These are phyloP conservation scores for Drosophila novamexicana DNA, from an alignment of 1,140 invertebrate species.

Conservation along the genomic window DNA sequence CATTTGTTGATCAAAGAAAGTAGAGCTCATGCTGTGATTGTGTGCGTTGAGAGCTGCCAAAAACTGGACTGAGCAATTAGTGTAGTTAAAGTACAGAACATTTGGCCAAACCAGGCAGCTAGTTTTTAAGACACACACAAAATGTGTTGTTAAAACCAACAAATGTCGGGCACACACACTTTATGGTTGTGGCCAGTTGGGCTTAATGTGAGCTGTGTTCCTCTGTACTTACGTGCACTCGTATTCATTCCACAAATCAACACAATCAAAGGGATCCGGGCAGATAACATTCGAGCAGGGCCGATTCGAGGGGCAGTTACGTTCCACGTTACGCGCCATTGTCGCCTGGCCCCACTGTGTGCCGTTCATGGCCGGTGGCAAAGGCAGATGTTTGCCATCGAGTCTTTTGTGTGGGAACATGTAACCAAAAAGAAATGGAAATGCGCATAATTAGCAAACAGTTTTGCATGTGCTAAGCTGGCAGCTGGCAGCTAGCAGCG, in stretches of 20 bases:
- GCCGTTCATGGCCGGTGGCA: constrained; percentile 87
- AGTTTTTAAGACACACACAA: neutral
- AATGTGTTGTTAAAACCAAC: neutral
- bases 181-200: neutral
- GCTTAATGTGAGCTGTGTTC: no score
- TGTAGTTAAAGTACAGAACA: neutral
- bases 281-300: constrained; percentile 87
- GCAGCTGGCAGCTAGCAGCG: neutral
- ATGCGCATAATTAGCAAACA: constrained; percentile 15
- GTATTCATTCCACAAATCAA: constrained; percentile 88
- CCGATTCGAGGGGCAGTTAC: constrained; percentile 87
- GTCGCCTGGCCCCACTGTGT: constrained; percentile 88
- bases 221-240: constrained; percentile 88
- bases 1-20: neutral
- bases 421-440: constrained; percentile 49
- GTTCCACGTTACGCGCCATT: constrained; percentile 84
- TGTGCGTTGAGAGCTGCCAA: neutral
- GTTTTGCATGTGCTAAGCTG: neutral
- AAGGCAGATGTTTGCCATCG: constrained; percentile 88
- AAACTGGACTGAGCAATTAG: neutral
- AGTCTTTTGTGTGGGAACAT: constrained; percentile 86
- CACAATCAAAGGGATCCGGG: constrained; percentile 87
- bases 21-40: neutral
- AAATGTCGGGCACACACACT: neutral
- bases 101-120: neutral